phyloP scores from a whole-genome alignment of 2,113 vertebrate genomes.

The Pteruthius melanotis region DNA sequence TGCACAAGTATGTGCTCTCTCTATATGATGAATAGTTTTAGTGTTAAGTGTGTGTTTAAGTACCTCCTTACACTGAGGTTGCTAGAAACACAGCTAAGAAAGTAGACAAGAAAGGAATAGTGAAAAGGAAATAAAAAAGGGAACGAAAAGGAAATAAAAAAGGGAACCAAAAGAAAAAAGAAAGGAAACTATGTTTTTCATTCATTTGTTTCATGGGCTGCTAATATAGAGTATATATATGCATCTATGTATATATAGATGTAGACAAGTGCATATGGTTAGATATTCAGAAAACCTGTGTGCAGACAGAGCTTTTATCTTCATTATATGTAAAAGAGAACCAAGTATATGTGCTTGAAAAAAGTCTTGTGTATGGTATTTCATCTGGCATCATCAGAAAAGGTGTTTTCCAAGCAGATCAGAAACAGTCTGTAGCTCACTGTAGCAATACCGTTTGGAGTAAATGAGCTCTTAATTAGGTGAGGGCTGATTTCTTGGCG shows the following conservation, averaged over 20 bases:
- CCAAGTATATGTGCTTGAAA: background rate
- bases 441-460: constrained; percentile 27
- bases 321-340: constrained; percentile 31
- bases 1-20: background rate
- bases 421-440: constrained; percentile 38
- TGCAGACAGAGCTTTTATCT: constrained; percentile 40
- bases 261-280: constrained; percentile 51
- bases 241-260: constrained; percentile 19
- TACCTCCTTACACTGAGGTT: background rate
- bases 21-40: background rate
- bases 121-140: background rate
- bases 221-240: background rate
- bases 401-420: constrained; percentile 52
- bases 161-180: background rate
- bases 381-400: constrained; percentile 40
- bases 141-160: background rate
- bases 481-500: constrained; percentile 7
- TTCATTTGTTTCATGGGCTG: background rate
- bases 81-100: background rate
- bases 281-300: constrained; percentile 9
- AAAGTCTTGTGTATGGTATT: background rate
- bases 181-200: background rate
- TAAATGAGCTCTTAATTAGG: constrained; percentile 53
- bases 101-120: background rate
- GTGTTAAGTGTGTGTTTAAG: background rate